phyloP scores from a whole-genome alignment of 2,113 vertebrate genomes.

The Sterrhoptilus dennistouni region DNA sequence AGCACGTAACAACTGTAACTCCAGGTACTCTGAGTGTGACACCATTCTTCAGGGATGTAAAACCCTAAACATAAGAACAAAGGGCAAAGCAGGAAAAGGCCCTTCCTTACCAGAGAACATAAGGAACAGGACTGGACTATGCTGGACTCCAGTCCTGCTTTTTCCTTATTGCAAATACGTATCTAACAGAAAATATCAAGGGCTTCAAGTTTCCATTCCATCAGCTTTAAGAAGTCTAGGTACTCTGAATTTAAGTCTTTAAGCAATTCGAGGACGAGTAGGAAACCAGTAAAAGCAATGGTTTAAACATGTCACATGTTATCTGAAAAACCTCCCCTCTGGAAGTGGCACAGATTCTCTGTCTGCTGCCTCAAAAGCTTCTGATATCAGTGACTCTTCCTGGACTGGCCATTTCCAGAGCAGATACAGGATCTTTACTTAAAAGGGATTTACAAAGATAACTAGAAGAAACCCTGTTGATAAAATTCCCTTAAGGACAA shows the following conservation, averaged over 20 bases:
- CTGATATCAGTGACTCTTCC: not conserved
- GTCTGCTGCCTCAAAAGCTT: not conserved
- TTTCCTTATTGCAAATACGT: not conserved
- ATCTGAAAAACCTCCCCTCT: not conserved
- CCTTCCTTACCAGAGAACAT: not conserved
- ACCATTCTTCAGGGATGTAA: fast-evolving
- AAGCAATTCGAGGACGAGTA: not conserved
- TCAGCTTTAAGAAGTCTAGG: not conserved
- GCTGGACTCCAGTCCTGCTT: not conserved
- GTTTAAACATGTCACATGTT: not conserved
- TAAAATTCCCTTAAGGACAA: not conserved
- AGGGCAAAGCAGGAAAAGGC: not conserved
- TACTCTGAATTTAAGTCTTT: not conserved
- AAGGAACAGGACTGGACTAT: not conserved
- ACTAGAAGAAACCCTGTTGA: not conserved
- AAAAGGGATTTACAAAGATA: not conserved
- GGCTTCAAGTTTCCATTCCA: not conserved
- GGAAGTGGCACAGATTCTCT: not conserved
- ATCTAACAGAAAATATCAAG: not conserved
- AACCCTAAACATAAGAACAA: not conserved
- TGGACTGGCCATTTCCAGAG: not conserved
- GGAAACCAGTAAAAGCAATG: not conserved
- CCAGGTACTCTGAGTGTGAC: not conserved
- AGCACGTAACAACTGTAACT: not conserved
- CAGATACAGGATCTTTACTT: not conserved